These are phyloP conservation scores for Ranitomeya imitator DNA, from an alignment of 2,113 vertebrate genomes.

Conservation along the genomic window DNA sequence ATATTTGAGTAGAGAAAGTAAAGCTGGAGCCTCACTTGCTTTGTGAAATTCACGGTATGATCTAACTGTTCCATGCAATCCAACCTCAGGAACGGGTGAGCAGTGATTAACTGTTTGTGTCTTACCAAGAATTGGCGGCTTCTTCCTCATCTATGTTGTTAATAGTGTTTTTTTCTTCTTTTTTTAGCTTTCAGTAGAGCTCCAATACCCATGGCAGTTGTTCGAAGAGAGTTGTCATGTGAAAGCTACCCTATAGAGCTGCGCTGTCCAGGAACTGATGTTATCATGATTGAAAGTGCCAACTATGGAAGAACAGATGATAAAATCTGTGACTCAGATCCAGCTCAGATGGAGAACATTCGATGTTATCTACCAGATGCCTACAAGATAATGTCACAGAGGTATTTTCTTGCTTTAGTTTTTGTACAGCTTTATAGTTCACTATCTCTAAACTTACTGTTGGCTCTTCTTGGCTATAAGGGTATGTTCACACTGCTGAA, in stretches of 20 bases:
- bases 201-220: slow-evolving; percentile 96
- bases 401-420: slow-evolving; percentile 70
- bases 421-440: background rate
- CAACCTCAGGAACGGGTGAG: too few relatives aligned
- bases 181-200: slow-evolving; percentile 91
- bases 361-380: slow-evolving; percentile 97
- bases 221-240: slow-evolving; percentile 94
- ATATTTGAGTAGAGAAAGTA: too few relatives aligned
- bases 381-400: slow-evolving; percentile 99
- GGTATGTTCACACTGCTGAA: too few relatives aligned
- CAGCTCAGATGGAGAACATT: slow-evolving; percentile 98
- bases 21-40: too few relatives aligned
- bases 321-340: slow-evolving; percentile 98
- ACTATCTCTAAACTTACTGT: too few relatives aligned
- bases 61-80: too few relatives aligned
- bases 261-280: slow-evolving; percentile 95
- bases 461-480: too few relatives aligned
- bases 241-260: slow-evolving; percentile 98
- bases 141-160: too few relatives aligned
- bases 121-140: too few relatives aligned
- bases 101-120: too few relatives aligned
- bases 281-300: slow-evolving; percentile 99
- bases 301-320: slow-evolving; percentile 98
- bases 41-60: too few relatives aligned
- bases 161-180: slow-evolving; percentile 39